Evolutionary conservation across 2,888 invertebrate species (phyloP).

Genomic region (Sinelater perroti): DNA sequence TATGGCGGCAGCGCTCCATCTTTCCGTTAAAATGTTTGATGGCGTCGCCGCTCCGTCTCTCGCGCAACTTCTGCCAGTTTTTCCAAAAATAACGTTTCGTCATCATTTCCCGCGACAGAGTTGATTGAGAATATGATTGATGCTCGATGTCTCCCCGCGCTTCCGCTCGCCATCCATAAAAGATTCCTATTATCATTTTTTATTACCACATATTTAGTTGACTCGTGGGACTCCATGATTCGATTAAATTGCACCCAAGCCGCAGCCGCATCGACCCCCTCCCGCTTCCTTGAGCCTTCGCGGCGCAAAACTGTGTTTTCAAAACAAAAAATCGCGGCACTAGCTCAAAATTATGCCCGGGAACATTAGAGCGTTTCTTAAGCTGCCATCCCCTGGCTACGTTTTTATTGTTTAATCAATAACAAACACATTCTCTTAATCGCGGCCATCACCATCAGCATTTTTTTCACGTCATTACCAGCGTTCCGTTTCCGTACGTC

Average conservation of each 20-base stretch:
- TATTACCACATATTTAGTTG: constrained; percentile 1
- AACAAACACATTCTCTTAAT: constrained; percentile 9
- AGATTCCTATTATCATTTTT: neutral
- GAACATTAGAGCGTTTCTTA: constrained; percentile 10
- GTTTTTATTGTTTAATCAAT: constrained; percentile 14
- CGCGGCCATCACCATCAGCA: constrained; percentile 11
- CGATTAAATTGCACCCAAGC: too few species aligned
- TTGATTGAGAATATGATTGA: constrained; percentile 31
- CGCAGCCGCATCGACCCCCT: too few species aligned
- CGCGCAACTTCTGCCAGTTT: constrained; percentile 13
- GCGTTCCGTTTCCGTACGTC: neutral
- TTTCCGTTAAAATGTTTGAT: neutral
- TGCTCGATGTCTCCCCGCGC: constrained; percentile 12
- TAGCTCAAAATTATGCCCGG: neutral
- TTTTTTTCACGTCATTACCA: constrained; percentile 18
- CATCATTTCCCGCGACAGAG: constrained; percentile 22
- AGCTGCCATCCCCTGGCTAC: constrained; percentile 7
- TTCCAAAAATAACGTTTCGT: constrained; percentile 26
- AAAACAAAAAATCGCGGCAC: too few species aligned
- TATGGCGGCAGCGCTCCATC: neutral
- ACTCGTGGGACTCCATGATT: neutral
- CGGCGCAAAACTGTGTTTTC: too few species aligned
- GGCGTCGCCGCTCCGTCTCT: neutral
- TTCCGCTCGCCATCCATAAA: constrained; percentile 18
- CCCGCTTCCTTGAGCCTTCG: too few species aligned